Base-by-base conservation (phyloP, 2,113 vertebrate genomes). In the Nycticryphes semicollaris region DNA sequence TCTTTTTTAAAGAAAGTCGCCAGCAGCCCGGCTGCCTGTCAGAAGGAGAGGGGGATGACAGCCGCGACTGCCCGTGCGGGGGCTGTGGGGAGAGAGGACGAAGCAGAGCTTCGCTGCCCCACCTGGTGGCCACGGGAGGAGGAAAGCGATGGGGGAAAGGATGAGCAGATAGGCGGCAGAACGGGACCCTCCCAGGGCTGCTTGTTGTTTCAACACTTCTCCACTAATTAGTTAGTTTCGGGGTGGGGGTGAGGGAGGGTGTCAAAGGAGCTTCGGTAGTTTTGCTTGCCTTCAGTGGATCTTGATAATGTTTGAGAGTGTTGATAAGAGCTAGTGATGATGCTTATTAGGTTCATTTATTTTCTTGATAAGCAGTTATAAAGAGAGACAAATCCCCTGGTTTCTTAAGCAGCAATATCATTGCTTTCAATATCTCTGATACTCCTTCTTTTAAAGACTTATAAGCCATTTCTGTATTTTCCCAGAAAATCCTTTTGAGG, bases 131-230 rank as follows among this genome's bases (percentile, higher is more conserved):
- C 64, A 1, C n/a, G 8, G 79, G 3, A 41, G 68, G 31, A 76
- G 53, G 7, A 15, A 30, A 39, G 62, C 7, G 7, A 20, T 5
- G 54, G 7, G 10, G 51, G 25, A 13, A 48, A 45, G 31, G 16
- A 15, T 11, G 30, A 7, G 41, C 19, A 3, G n/a, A 12, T 3
- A 2, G 21, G 6, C 19, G 9, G 4, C 24, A 7, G 7, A 2
- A 5, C 5, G 12, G 13, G 4, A 0, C 14, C 9, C 51, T 37
- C 24, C 15, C 1, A 11, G 7, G 19, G 24, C 62, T 1, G 9
- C 18, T 33, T 22, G 31, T 7, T 59, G 59, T 59, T 77, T 84
- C 43, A 53, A 43, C 33, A 9, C 10, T 85, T 57, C 50, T 68
- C 10, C 48, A 22, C 16, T 12, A 41, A 51, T 51, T 16, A 27